phyloP scores from a whole-genome alignment of 2,797 vertebrate genomes.

The Orientallactaga sibirica region DNA sequence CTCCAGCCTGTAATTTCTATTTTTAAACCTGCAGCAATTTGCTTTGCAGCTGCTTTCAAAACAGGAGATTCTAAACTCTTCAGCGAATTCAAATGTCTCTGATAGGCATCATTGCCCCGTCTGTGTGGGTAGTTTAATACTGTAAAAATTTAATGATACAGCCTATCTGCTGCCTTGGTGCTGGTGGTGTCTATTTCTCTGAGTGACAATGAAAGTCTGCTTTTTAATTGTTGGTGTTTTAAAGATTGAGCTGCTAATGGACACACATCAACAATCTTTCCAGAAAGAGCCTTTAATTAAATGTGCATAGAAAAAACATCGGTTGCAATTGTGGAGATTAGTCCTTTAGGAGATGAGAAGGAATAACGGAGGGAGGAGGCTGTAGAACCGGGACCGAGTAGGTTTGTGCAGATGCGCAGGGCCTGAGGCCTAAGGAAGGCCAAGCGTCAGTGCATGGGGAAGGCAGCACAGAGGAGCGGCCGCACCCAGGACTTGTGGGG shows the following conservation, averaged over 20 bases:
- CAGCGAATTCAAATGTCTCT: not conserved
- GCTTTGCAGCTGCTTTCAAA: not conserved
- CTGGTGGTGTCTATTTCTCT: constrained; percentile 11
- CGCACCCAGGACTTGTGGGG: too few relatives aligned
- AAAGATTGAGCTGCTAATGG: constrained; percentile 6
- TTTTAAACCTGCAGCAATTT: not conserved
- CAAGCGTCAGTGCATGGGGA: too few relatives aligned
- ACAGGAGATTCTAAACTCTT: not conserved
- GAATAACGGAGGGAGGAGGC: not conserved
- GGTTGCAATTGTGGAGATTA: not conserved
- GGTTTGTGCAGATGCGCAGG: not conserved
- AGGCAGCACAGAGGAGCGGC: too few relatives aligned
- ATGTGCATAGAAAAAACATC: not conserved
- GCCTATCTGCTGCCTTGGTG: not conserved
- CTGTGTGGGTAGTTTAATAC: not conserved
- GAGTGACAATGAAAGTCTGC: not conserved
- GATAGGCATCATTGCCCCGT: not conserved
- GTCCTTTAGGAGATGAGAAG: not conserved
- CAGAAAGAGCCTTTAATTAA: constrained; percentile 40
- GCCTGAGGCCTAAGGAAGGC: not conserved
- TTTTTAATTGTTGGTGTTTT: not conserved
- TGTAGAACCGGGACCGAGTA: not conserved
- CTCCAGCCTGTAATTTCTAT: not conserved
- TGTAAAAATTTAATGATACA: not conserved
- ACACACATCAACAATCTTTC: not conserved